These are phyloP conservation scores for Clinocottus analis DNA, from an alignment of 2,113 vertebrate species.

Conservation along the genomic window DNA sequence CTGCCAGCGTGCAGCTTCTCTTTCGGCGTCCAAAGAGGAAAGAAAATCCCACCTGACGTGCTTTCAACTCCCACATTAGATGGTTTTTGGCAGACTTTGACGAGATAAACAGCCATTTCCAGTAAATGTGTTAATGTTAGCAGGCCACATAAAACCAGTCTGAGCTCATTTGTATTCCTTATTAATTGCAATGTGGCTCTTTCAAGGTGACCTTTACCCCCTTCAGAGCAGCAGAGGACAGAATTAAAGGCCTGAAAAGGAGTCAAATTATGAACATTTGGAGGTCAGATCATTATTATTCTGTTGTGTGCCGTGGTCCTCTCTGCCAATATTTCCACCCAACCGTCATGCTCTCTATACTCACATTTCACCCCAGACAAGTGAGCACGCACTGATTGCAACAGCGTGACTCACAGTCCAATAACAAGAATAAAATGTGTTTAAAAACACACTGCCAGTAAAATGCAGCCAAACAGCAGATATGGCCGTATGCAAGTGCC, in stretches of 20 bases:
- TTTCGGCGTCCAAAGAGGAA: not conserved
- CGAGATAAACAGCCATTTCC: conserved; percentile 9
- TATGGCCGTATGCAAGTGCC: not conserved
- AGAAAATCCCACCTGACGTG: conserved; percentile 23
- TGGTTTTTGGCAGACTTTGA: conserved; percentile 25
- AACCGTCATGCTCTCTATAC: conserved; percentile 36
- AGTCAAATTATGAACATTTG: conserved; percentile 25
- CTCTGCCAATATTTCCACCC: no score
- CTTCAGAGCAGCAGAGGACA: not conserved
- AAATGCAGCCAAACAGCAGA: conserved; percentile 12
- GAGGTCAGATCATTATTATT: conserved; percentile 34
- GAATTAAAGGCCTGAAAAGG: not conserved
- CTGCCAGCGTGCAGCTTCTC: conserved; percentile 10
- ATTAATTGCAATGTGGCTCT: conserved; percentile 16
- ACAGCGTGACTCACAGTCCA: conserved; percentile 11
- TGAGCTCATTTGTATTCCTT: not conserved
- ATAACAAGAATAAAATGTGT: not conserved
- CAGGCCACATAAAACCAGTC: not conserved
- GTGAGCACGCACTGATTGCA: conserved; percentile 20
- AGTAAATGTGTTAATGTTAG: not conserved
- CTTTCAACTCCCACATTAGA: not conserved
- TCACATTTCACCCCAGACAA: conserved; percentile 24
- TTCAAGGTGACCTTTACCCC: conserved; percentile 74
- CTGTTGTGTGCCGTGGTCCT: conserved; percentile 11
- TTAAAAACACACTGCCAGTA: not conserved